Evolutionary conservation across 2,113 vertebrate genomes (phyloP).

Genomic region (Agapornis roseicollis): DNA sequence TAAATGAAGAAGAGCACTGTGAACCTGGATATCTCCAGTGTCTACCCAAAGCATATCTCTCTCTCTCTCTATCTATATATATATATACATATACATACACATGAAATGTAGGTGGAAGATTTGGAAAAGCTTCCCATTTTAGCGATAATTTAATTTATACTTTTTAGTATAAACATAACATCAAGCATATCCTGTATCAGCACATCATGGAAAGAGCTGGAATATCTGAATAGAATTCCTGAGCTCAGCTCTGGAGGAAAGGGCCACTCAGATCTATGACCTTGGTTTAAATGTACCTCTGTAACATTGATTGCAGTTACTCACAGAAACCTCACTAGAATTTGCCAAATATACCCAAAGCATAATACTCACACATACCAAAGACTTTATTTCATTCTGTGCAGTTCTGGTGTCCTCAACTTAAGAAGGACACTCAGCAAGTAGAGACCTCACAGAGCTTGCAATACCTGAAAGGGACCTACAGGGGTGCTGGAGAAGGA

Average conservation of each 20-base stretch:
- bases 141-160: background rate
- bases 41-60: background rate
- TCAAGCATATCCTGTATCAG: background rate
- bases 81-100: fast-evolving
- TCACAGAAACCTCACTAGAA: background rate
- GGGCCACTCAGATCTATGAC: too few relatives aligned
- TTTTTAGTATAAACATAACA: background rate
- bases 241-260: background rate
- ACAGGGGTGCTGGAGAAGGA: background rate
- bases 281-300: background rate
- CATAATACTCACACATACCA: background rate
- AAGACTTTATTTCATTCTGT: background rate
- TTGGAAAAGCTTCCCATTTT: background rate
- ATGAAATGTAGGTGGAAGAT: background rate
- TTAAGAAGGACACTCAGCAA: background rate
- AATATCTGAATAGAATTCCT: background rate
- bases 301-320: fast-evolving
- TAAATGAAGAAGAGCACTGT: background rate
- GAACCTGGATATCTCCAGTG: background rate
- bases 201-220: background rate
- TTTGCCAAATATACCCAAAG: background rate
- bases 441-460: background rate
- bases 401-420: background rate
- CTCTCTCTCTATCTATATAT: background rate
- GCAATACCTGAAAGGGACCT: background rate